A percentile compares a stretch with the other conserved stretches of the same genome.
Evolutionary conservation across 2,888 invertebrate species (phyloP).

Genomic region (Pseudolycoriella hygida): DNA sequence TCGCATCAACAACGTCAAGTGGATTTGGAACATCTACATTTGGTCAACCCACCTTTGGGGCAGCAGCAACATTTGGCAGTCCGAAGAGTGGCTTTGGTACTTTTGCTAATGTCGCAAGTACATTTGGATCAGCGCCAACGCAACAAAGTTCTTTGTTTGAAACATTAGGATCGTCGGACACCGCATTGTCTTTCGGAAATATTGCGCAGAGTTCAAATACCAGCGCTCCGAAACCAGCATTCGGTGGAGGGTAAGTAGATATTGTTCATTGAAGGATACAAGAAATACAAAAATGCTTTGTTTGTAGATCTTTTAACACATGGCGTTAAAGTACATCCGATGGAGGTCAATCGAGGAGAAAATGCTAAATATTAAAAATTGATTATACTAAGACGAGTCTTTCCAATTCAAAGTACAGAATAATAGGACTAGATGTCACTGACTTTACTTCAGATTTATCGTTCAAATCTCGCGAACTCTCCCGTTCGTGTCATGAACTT

Average conservation of each 20-base stretch:
- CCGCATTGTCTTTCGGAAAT: slow-evolving; percentile 26
- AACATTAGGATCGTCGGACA: slow-evolving; percentile 22
- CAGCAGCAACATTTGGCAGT: slow-evolving; percentile 24
- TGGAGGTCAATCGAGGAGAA: too few species aligned
- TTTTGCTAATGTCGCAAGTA: slow-evolving; percentile 15
- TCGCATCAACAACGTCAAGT: not conserved
- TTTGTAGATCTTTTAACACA: too few species aligned
- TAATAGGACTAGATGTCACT: too few species aligned
- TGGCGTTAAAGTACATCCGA: too few species aligned
- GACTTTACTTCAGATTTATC: too few species aligned
- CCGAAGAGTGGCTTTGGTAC: slow-evolving; percentile 16
- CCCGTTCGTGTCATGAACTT: too few species aligned
- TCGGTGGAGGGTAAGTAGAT: slow-evolving; percentile 19
- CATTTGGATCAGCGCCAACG: not conserved
- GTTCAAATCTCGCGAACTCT: too few species aligned
- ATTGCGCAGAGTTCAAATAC: slow-evolving; percentile 3
- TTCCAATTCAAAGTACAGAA: too few species aligned
- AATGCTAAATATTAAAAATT: too few species aligned
- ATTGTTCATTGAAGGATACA: not conserved
- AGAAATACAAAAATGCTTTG: not conserved
- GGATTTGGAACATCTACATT: slow-evolving; percentile 5
- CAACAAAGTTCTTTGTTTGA: slow-evolving; percentile 22
- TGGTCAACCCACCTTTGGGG: slow-evolving; percentile 20
- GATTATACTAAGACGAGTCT: too few species aligned
- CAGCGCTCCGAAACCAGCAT: slow-evolving; percentile 19